phyloP scores from a whole-genome alignment of 1,140 invertebrate genomes.

The Macrobrachium rosenbergii region DNA sequence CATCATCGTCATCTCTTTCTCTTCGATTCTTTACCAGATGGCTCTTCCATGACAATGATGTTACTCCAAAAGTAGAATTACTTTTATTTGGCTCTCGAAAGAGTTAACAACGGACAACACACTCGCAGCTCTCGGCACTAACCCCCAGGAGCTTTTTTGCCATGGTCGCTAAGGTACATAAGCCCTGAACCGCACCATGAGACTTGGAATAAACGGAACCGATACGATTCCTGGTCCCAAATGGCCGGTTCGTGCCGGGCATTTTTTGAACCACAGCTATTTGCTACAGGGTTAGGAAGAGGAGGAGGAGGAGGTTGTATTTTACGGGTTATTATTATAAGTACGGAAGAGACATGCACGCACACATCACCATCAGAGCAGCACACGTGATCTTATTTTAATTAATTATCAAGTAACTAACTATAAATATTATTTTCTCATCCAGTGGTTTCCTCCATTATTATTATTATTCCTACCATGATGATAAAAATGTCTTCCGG shows the following conservation, averaged over 20 bases:
- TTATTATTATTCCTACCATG: no score
- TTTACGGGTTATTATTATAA: no score
- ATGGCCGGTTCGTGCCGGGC: slow-evolving; percentile 51
- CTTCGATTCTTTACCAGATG: no score
- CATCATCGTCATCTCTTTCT: no score
- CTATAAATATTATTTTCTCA: no score
- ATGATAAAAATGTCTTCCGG: no score
- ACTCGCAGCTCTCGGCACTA: neutral
- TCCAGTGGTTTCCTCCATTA: no score
- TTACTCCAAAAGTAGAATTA: no score
- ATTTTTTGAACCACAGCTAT: slow-evolving; percentile 43
- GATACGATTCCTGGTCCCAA: slow-evolving; percentile 57
- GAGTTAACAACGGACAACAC: neutral
- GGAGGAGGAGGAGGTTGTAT: slow-evolving; percentile 25
- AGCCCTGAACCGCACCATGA: slow-evolving; percentile 46
- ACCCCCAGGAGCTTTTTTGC: neutral
- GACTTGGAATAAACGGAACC: slow-evolving; percentile 58
- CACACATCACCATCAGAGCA: slow-evolving; percentile 39
- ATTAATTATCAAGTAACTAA: no score
- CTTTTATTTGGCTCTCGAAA: neutral
- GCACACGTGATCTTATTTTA: slow-evolving; percentile 27
- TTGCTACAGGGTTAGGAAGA: slow-evolving; percentile 40
- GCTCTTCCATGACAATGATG: no score
- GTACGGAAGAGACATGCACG: slow-evolving; percentile 19
- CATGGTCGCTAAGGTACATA: slow-evolving; percentile 33